Evolutionary conservation across 2,888 invertebrate species (phyloP), one percentile per base, ranked within the genome.

Genomic region (Lasioglossum lativentre): DNA sequence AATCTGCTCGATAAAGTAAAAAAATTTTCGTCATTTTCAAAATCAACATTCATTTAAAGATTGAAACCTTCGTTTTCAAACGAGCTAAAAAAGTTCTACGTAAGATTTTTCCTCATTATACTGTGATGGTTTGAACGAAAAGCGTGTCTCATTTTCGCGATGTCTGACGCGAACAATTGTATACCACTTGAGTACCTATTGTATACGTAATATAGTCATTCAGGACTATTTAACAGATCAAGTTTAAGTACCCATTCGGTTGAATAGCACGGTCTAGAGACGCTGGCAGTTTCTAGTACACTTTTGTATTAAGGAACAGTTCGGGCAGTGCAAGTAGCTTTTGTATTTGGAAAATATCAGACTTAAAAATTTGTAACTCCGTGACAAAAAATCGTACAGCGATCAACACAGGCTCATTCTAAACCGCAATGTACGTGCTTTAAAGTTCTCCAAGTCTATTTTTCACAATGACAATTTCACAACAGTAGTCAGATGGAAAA

Each of bases 401-500:
- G 27, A 27, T 59, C 27, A 59, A 27, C 12, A 3, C 0, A 14
- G 14, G 27, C n/a, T 27, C 10, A 27, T 59, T 27, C 14, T 59
- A 14, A 27, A 27, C 14, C 1, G 1, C 1, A 14, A 59, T 14
- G 14, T 14, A 14, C 0, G 1, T 1, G 14, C 14, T 59, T 59
- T n/a, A n/a, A n/a, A n/a, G n/a, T n/a, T n/a, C n/a, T n/a, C 4
- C 27, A 4, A 59, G 42, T 0, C 14, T 42, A 42, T 3, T 14
- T 42, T 47, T 6, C 6, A 0, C 6, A 47, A 47, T 23, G 6
- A n/a, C 4, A n/a, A 0, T 8, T 56, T n/a, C 3, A 12, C 12
- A n/a, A 4, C 23, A n/a, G 10, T n/a, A n/a, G 23, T n/a, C n/a
- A 1, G 1, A 1, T 1, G n/a, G n/a, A 4, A 56, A n/a, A n/a